These are phyloP conservation scores for Venusia cambrica DNA, from an alignment of 2,888 invertebrate species.

Conservation along the genomic window DNA sequence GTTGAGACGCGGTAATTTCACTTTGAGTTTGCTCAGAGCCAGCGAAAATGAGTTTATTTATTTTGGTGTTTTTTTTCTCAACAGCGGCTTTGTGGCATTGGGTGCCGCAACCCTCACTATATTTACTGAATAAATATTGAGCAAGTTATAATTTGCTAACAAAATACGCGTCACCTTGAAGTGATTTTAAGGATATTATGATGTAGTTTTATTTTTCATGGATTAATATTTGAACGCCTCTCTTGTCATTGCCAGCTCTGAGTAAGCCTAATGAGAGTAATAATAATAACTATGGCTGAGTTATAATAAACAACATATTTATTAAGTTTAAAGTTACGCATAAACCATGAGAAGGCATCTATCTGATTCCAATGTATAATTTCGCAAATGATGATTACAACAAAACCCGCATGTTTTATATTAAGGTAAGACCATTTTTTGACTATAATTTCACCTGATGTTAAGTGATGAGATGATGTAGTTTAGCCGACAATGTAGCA, in stretches of 20 bases:
- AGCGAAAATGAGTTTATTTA: slow-evolving; percentile 69
- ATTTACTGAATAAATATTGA: slow-evolving; percentile 53
- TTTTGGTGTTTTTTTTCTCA: slow-evolving; percentile 53
- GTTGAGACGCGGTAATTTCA: slow-evolving; percentile 72
- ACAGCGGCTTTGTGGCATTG: slow-evolving; percentile 49
- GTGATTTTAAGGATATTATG: slow-evolving; percentile 14
- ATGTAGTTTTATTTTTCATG: slow-evolving; percentile 7
- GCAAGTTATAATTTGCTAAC: slow-evolving; percentile 49
- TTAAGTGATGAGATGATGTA: too few relatives aligned
- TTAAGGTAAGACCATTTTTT: too few relatives aligned
- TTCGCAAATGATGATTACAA: too few relatives aligned
- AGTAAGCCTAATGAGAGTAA: not conserved
- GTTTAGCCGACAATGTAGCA: too few relatives aligned
- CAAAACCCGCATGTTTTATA: too few relatives aligned
- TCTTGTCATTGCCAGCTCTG: slow-evolving; percentile 4
- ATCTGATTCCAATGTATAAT: too few relatives aligned
- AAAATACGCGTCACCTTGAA: slow-evolving; percentile 35
- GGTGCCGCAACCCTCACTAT: slow-evolving; percentile 41
- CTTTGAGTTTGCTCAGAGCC: slow-evolving; percentile 68
- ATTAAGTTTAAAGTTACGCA: too few relatives aligned
- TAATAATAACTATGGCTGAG: too few relatives aligned
- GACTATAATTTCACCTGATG: too few relatives aligned
- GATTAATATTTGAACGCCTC: slow-evolving; percentile 4
- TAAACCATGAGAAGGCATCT: too few relatives aligned
- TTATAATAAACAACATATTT: too few relatives aligned